Evolutionary conservation across 2,888 invertebrate genomes (phyloP).

Genomic region (Ypsolopha sequella): DNA sequence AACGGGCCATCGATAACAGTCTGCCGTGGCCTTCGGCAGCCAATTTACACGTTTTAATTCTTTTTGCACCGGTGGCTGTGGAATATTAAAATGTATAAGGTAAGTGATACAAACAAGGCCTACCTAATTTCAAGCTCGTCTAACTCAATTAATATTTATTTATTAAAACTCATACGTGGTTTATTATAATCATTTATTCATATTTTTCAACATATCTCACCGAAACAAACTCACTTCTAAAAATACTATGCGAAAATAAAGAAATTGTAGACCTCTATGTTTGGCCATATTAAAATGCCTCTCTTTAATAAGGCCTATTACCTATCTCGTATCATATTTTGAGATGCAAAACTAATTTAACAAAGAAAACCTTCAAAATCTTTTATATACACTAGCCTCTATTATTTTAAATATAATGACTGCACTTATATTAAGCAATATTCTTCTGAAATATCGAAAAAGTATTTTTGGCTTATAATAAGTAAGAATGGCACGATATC

Average conservation of each 20-base stretch:
- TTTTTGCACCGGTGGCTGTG: too few relatives aligned
- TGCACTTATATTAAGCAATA: background rate
- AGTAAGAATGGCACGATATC: background rate
- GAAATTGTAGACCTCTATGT: background rate
- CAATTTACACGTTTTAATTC: too few relatives aligned
- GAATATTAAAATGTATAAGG: too few relatives aligned
- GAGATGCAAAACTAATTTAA: background rate
- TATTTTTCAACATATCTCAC: background rate
- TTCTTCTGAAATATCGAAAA: background rate
- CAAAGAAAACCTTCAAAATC: background rate
- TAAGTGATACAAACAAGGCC: background rate
- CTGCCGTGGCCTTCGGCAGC: too few relatives aligned
- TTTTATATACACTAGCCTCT: background rate
- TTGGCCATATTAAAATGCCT: conserved; percentile 1
- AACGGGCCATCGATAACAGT: too few relatives aligned
- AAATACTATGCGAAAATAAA: background rate
- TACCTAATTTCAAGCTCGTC: background rate
- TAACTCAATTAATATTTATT: background rate
- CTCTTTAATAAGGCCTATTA: background rate
- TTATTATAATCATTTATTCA: background rate
- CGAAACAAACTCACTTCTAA: background rate
- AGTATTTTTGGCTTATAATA: background rate
- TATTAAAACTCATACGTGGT: background rate
- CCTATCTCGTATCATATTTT: background rate
- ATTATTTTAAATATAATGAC: background rate